Conservation (phyloP, 2,888 invertebrate species). For the Blomia tropicalis region DNA sequence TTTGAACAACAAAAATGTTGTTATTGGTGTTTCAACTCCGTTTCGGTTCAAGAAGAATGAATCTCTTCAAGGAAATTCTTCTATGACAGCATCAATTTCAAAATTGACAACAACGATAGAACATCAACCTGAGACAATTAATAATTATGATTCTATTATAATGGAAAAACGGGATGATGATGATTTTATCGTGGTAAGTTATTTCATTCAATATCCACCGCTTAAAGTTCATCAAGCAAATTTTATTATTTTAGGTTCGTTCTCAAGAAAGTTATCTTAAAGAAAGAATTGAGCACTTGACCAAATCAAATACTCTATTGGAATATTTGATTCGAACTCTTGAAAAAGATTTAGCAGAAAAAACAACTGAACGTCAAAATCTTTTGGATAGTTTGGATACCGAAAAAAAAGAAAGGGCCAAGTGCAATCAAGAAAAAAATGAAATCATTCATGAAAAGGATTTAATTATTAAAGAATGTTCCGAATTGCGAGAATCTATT, state of each 20-base stretch:
- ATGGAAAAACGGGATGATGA: slow-evolving; percentile 21
- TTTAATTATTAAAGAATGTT: background rate
- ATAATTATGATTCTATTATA: background rate
- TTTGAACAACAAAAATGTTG: background rate
- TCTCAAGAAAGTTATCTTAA: slow-evolving; percentile 23
- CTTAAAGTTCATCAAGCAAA: too few relatives aligned
- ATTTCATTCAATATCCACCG: background rate
- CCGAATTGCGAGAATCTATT: background rate
- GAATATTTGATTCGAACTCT: slow-evolving; percentile 20
- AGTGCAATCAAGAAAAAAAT: background rate
- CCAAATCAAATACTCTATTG: slow-evolving; percentile 17
- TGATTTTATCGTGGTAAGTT: slow-evolving; percentile 24
- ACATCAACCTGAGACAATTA: background rate
- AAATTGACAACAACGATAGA: background rate
- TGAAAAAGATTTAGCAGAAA: slow-evolving; percentile 15
- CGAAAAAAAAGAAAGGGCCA: background rate
- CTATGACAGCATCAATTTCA: background rate
- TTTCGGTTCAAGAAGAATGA: slow-evolving; percentile 10
- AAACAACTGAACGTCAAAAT: background rate
- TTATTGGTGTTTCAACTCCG: slow-evolving; percentile 18
- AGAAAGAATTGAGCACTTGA: slow-evolving; percentile 22
- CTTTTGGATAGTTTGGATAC: background rate
- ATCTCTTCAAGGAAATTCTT: background rate
- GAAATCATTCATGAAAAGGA: background rate
- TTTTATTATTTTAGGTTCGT: slow-evolving; percentile 20